Base-by-base conservation (phyloP, 2,113 vertebrate genomes). In the Tichodroma muraria region DNA sequence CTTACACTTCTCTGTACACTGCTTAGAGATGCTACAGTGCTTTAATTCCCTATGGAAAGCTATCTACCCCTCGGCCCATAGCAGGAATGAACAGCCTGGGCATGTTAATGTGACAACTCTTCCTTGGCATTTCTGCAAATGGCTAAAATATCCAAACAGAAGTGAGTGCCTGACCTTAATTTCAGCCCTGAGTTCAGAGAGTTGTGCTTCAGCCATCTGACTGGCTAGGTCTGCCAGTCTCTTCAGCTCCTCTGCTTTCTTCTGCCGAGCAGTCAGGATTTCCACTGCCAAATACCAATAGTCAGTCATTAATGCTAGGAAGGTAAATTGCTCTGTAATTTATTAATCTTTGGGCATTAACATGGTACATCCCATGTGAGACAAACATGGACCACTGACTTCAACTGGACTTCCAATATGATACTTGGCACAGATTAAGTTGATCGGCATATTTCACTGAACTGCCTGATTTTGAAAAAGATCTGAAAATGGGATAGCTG, bases 241-340 rank as follows among this genome's bases (percentile, higher is more conserved):
- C 96, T 98, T 98, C 53, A 98, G 95, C 94, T 98, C 98, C 88
- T 98, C 98, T 40, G 98, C 98, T 84, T 98, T 98, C 97, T 97
- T 98, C 96, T 98, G 98, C 70, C 98, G 98, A 93, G 97, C 97
- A 79, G 97, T 98, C 95, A 98, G 96, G 94, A 98, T 98, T 96
- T 98, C 98, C 98, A 98, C 98, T 98, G 97, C 80, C 97, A 96
- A 93, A 77, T 50, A 85, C 86, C 93, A 97, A 94, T 4, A 90
- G 81, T n/a, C 40, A 80, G 37, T 37, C 15, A 42, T 97, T 91
- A 97, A 92, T n/a, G 30, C 23, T 49, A 56, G 40, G 52, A 93
- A 69, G n/a, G 42, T 27, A 70, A 89, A 78, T 10, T 71, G 40
- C 56, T 87, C 56, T 86, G 23, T 40, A 81, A 78, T 72, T 78